Percentiles rank a stretch among this genome's conserved stretches.
Conservation (phyloP, 1,140 invertebrate species). For the Leptinotarsa texana region DNA sequence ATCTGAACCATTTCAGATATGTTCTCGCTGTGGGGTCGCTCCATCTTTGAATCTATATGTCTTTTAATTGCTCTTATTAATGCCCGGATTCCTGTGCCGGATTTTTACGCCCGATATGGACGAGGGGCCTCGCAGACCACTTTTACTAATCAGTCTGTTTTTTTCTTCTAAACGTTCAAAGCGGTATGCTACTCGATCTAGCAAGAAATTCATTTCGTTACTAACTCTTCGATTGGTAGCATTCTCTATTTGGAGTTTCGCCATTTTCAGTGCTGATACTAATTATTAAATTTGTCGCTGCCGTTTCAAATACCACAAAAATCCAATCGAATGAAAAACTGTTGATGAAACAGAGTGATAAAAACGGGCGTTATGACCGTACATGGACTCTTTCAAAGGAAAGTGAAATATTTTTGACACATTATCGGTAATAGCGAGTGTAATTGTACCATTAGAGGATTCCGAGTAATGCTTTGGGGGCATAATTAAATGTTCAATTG, state of each 20-base stretch:
- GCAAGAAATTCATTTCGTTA: conserved; percentile 42
- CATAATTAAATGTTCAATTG: conserved; percentile 9
- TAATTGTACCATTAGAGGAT: conserved; percentile 22
- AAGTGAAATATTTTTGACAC: conserved; percentile 27
- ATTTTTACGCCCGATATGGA: conserved; percentile 45
- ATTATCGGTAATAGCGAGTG: conserved; percentile 17
- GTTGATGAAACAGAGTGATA: conserved; percentile 21
- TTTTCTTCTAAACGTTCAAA: conserved; percentile 32
- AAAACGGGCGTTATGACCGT: conserved; percentile 13
- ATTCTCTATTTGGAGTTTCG: conserved; percentile 27
- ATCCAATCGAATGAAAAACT: conserved; percentile 14
- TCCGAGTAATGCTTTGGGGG: conserved; percentile 3
- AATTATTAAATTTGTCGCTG: conserved; percentile 30
- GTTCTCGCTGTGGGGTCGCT: conserved; percentile 47
- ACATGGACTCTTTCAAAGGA: conserved; percentile 16
- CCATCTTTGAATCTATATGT: conserved; percentile 47
- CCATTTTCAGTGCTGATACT: conserved; percentile 22
- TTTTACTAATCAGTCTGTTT: conserved; percentile 37
- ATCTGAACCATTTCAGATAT: conserved; percentile 53
- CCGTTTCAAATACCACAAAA: conserved; percentile 22
- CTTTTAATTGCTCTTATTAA: conserved; percentile 49
- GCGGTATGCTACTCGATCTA: conserved; percentile 30
- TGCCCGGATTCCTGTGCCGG: conserved; percentile 41
- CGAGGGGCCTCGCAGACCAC: conserved; percentile 12
- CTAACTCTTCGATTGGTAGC: conserved; percentile 14